These are phyloP conservation scores for Xiphophorus maculatus DNA, from an alignment of 2,113 vertebrate genomes.

Conservation along the genomic window DNA sequence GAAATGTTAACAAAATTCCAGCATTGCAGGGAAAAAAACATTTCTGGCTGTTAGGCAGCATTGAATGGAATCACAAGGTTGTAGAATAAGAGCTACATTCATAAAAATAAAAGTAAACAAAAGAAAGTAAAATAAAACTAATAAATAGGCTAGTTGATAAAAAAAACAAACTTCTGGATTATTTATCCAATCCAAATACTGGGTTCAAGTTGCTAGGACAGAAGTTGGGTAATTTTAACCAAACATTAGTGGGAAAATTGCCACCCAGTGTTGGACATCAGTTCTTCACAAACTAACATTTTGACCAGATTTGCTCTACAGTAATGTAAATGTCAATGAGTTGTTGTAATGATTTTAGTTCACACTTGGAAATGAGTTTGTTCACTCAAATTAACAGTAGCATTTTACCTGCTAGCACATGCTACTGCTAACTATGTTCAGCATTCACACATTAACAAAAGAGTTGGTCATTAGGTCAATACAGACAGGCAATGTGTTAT, in stretches of 20 bases:
- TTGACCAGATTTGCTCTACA: neutral
- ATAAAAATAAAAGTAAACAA: too few relatives aligned
- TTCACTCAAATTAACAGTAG: too few relatives aligned
- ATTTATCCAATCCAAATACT: neutral
- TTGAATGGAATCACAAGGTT: slow-evolving; percentile 35
- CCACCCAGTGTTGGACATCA: neutral
- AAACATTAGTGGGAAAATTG: neutral
- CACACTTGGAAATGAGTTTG: too few relatives aligned
- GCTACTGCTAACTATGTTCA: too few relatives aligned
- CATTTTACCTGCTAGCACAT: too few relatives aligned
- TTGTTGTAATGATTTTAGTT: neutral
- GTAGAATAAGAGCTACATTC: neutral
- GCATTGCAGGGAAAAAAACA: slow-evolving; percentile 1
- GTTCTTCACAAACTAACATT: neutral
- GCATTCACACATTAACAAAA: too few relatives aligned
- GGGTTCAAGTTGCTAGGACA: neutral
- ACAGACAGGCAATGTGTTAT: too few relatives aligned
- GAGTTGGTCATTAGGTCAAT: too few relatives aligned
- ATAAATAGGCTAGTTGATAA: neutral
- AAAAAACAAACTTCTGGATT: neutral
- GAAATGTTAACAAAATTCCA: slow-evolving; percentile 41
- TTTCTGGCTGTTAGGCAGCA: slow-evolving; percentile 33
- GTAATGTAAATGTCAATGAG: neutral
- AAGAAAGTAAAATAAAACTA: neutral
- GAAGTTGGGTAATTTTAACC: neutral